Base-by-base conservation (phyloP, 2,113 vertebrate genomes). In the Rhinoptilus africanus region DNA sequence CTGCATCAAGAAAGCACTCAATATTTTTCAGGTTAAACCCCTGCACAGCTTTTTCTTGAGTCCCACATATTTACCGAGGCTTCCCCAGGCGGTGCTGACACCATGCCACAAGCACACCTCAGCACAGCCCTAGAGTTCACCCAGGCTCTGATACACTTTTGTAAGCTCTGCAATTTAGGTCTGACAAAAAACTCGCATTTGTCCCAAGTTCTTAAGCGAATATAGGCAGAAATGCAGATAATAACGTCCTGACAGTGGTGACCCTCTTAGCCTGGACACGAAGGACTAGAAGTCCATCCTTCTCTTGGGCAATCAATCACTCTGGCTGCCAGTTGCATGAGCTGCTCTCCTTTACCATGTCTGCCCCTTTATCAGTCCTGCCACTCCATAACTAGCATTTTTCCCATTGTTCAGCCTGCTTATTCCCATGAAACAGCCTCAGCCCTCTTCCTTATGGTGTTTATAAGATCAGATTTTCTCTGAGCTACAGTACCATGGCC, bases 21-120 rank as follows among this genome's bases (percentile, higher is more conserved):
- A 4, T 6, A 10, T n/a, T 77, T 77, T 54, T 66, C 50, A 51
- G 37, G 23, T 47, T 54, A 60, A 47, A 4, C 10, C 8, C 23
- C 32, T 37, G 21, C 8, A 27, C 39, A 53, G 30, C 9, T 54
- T 28, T 32, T 54, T 20, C 4, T 0, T 5, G 35, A 51, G 34
- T 16, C 48, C 28, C 9, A 11, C 0, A 0, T 3, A 4, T 41
- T 17, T 13, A 30, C 4, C 11, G 20, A 47, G 41, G 17, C 9
- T 54, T 71, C 17, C 13, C 21, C 2, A 3, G 14, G 34, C 28
- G 14, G 21, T 2, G 6, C 37, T 64, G 28, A 37, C 20, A 13
- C 41, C 22, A 35, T 9, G 17, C 16, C 75, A 51, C 24, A 12
- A 27, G 28, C 2, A 3, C 20, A 26, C 1, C 15, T 28, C 35